Evolutionary conservation across 2,113 vertebrate species (phyloP), one percentile per base, ranked within the genome.

Genomic region (Cheilinus undulatus): DNA sequence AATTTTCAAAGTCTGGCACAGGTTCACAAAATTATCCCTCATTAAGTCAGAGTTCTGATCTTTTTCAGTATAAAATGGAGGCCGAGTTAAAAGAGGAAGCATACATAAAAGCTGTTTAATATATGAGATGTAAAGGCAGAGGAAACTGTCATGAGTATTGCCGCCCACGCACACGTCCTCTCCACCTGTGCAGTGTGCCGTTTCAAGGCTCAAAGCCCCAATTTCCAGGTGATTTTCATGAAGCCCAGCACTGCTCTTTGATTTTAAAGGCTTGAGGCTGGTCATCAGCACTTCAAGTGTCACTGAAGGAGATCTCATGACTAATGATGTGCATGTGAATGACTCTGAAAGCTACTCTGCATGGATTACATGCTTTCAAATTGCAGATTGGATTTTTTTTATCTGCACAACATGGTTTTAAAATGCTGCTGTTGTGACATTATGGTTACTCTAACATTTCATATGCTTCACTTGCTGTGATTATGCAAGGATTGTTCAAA

Each of bases 221-320:
- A 49, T 43, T 83, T 81, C 67, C 84, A 76, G 67, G 65, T 53
- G 74, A 82, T 78, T 76, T 76, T 66, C 59, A 73, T 32, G 64
- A 73, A 64, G 64, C 48, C 34, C 1, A 0, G 17, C 51, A 49
- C 54, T 63, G n/a, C 20, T 14, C 36, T 80, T 76, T 86, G 75
- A 88, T 73, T 79, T 65, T 24, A 40, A 62, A 62, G 56, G 64
- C 78, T 70, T 0, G 3, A 22, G 60, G 64, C 48, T 10, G 45
- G 52, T 56, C 83, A 73, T 78, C 64, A 65, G 50, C 59, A 61
- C 51, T 42, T 61, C 42, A 57, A 66, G 53, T 66, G 59, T 66
- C 40, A n/a, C 59, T 23, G 50, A 53, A 58, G 40, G 42, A 28
- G 45, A 81, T 57, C 12, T 56, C 23, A 9, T 23, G 10, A 24